phyloP scores from a whole-genome alignment of 2,113 vertebrate species.

The Leuciscus idus region DNA sequence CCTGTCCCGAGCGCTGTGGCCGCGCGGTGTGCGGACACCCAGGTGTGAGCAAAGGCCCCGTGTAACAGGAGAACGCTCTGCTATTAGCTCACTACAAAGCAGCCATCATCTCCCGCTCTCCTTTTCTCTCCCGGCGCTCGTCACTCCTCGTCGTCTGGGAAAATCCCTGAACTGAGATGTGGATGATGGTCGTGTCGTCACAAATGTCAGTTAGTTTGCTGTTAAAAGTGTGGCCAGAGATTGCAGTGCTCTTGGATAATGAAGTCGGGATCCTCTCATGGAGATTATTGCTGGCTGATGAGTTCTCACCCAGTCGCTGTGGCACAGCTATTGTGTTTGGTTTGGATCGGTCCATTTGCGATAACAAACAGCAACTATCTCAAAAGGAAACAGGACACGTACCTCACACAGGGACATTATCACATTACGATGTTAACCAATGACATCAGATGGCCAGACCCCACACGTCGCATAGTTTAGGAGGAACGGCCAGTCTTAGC shows the following conservation, averaged over 20 bases:
- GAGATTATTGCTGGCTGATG: constrained; percentile 37
- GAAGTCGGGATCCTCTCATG: constrained; percentile 10
- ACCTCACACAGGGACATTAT: constrained; percentile 48
- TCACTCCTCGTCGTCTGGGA: background rate
- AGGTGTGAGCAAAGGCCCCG: constrained; percentile 76
- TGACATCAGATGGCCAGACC: constrained; percentile 51
- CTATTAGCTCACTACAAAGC: constrained; percentile 77
- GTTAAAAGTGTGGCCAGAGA: constrained; percentile 7
- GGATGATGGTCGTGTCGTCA: background rate
- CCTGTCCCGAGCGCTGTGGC: constrained; percentile 62
- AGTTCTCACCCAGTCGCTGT: background rate
- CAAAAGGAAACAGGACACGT: constrained; percentile 54
- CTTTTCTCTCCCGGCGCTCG: constrained; percentile 8
- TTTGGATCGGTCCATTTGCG: constrained; percentile 50
- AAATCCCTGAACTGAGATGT: background rate
- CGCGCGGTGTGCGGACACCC: constrained; percentile 60
- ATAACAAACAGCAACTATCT: constrained; percentile 53
- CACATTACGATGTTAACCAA: constrained; percentile 46
- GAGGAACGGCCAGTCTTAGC: constrained; percentile 4
- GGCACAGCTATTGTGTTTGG: constrained; percentile 39
- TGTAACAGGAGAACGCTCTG: constrained; percentile 75
- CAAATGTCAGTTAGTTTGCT: constrained; percentile 19
- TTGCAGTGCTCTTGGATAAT: constrained; percentile 1
- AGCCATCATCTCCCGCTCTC: constrained; percentile 43
- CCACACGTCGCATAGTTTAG: constrained; percentile 49